Percentiles rank a stretch among this genome's conserved stretches.
These are phyloP conservation scores for Cladopsammia gracilis DNA, from an alignment of 64 coral and sea anemone species.

Conservation along the genomic window DNA sequence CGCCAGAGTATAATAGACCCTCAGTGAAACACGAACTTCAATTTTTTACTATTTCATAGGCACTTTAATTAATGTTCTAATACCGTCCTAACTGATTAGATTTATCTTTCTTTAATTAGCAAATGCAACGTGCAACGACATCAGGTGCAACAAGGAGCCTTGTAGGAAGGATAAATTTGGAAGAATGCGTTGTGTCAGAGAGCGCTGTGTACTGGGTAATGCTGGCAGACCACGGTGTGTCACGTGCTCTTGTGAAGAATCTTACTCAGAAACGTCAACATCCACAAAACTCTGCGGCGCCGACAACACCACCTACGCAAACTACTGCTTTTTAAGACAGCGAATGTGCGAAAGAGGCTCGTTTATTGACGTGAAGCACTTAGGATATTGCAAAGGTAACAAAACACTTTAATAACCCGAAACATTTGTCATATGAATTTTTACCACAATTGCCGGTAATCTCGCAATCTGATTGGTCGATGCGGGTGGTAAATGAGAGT, in stretches of 20 bases:
- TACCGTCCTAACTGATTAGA: neutral
- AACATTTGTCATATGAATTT: too few relatives aligned
- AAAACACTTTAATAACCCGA: neutral
- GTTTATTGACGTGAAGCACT: constrained; percentile 43
- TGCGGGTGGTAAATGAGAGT: too few relatives aligned
- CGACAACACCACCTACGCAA: constrained; percentile 23
- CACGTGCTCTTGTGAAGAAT: neutral
- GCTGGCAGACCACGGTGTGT: constrained; percentile 42
- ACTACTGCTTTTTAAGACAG: constrained; percentile 59
- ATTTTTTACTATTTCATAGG: too few relatives aligned
- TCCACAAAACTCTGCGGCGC: constrained; percentile 37
- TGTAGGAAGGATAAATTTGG: neutral
- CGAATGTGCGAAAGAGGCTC: constrained; percentile 36
- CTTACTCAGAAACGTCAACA: neutral
- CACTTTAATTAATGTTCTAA: neutral
- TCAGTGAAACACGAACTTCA: too few relatives aligned
- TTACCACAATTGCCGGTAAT: too few relatives aligned
- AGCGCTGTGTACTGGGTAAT: constrained; percentile 34
- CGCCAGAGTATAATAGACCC: too few relatives aligned
- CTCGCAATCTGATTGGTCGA: too few relatives aligned
- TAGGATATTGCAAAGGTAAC: constrained; percentile 51
- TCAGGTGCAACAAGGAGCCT: neutral
- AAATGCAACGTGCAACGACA: constrained; percentile 21
- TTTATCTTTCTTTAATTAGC: constrained; percentile 11
- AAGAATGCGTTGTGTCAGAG: constrained; percentile 32